Percentiles rank a stretch among this genome's conserved stretches.
Evolutionary conservation across 2,113 vertebrate species (phyloP).

Genomic region (Brachirus orientalis): DNA sequence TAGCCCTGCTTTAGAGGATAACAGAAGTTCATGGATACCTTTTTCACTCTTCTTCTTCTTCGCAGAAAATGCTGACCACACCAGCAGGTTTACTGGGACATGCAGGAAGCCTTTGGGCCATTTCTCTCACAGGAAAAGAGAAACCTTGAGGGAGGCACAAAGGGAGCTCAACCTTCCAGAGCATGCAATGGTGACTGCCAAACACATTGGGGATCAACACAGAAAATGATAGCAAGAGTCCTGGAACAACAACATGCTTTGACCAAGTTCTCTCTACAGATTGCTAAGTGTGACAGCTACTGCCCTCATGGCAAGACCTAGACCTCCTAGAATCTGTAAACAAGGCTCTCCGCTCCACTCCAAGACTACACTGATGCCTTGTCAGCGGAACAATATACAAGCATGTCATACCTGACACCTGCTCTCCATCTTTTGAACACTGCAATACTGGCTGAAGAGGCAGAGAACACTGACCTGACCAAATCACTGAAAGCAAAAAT

Average conservation of each 20-base stretch:
- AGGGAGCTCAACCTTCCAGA: not conserved
- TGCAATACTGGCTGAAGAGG: no score
- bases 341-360: no score
- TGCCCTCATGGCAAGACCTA: not conserved
- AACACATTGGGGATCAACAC: not conserved
- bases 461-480: no score
- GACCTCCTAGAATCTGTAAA: not conserved
- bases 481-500: no score
- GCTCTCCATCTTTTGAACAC: no score
- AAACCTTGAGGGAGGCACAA: not conserved
- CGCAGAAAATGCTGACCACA: not conserved
- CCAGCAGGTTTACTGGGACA: not conserved
- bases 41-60: not conserved
- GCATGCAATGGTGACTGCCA: not conserved
- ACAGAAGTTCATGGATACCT: not conserved
- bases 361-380: no score
- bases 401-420: no score
- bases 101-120: not conserved
- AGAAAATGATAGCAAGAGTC: not conserved
- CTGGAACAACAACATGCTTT: not conserved
- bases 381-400: no score
- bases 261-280: not conserved
- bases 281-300: not conserved
- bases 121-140: not conserved
- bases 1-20: no score